Conservation (phyloP, 2,113 vertebrate genomes). For the Pipa parva region DNA sequence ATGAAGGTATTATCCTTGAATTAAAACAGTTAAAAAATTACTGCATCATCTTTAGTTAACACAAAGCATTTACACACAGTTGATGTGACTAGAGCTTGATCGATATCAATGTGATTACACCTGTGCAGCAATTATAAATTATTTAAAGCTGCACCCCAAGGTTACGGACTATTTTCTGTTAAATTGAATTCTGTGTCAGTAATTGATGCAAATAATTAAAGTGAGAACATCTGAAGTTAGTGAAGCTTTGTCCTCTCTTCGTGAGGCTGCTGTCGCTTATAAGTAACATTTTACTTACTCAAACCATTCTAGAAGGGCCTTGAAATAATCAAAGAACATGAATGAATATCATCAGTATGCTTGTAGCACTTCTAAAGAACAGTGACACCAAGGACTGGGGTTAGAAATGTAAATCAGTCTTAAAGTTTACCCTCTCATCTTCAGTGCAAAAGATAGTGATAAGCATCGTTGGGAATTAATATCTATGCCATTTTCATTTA, state of each 20-base stretch:
- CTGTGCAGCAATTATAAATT: constrained; percentile 87
- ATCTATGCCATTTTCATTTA: no score
- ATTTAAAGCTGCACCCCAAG: constrained; percentile 89
- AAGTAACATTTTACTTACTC: constrained; percentile 55
- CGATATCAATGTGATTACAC: constrained; percentile 95
- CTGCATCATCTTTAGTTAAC: constrained; percentile 5
- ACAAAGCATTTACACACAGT: constrained; percentile 45
- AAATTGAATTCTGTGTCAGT: constrained; percentile 99
- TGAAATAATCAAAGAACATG: constrained; percentile 66
- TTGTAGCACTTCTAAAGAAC: constrained; percentile 54
- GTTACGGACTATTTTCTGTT: constrained; percentile 90
- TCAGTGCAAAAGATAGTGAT: no score
- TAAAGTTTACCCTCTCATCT: no score
- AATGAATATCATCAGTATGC: constrained; percentile 49
- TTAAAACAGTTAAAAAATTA: no score
- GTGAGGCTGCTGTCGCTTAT: constrained; percentile 65
- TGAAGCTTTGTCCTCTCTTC: constrained; percentile 71
- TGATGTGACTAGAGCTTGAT: constrained; percentile 83
- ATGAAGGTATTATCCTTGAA: no score
- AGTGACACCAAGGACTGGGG: constrained; percentile 33
- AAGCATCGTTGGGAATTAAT: no score
- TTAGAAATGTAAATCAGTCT: no score
- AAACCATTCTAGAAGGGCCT: constrained; percentile 67
- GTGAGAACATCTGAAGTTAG: constrained; percentile 85
- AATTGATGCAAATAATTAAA: constrained; percentile 98